These are phyloP conservation scores for Thereuonema tuberculata DNA, from an alignment of 1,140 invertebrate genomes.

Conservation along the genomic window DNA sequence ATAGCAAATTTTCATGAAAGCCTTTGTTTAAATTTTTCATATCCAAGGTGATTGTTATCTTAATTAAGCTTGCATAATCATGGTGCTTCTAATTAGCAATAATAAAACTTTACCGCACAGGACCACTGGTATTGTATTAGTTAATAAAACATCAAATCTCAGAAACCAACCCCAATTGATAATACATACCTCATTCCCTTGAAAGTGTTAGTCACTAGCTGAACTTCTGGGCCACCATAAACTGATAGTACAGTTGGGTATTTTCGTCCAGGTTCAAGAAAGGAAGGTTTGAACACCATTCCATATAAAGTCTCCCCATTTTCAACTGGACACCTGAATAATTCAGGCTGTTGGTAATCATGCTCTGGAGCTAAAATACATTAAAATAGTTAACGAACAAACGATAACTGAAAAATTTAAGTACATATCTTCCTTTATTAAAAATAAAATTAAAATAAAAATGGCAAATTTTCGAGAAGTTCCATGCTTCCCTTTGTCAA, in stretches of 20 bases:
- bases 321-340: conserved; percentile 53
- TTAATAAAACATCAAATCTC: too few relatives aligned
- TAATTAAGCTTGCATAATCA: too few relatives aligned
- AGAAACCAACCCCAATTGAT: too few relatives aligned
- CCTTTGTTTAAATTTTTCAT: not conserved
- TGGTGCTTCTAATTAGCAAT: too few relatives aligned
- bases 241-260: conserved; percentile 93
- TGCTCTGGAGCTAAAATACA: conserved; percentile 34
- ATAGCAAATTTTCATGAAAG: too few relatives aligned
- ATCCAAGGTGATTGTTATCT: not conserved
- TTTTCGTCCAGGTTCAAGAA: conserved; percentile 54
- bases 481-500: too few relatives aligned
- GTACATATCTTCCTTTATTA: not conserved
- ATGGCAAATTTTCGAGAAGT: too few relatives aligned
- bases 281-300: conserved; percentile 80
- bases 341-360: conserved; percentile 49
- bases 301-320: conserved; percentile 66
- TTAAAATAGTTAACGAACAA: not conserved
- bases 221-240: conserved; percentile 95
- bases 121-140: too few relatives aligned
- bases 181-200: conserved; percentile 54
- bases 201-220: conserved; percentile 90
- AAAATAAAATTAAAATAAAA: not conserved
- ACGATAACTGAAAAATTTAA: not conserved
- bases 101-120: too few relatives aligned